Evolutionary conservation across 64 coral and sea anemone species (phyloP), one percentile per base, ranked within the genome.

Genomic region (Pachyseris speciosa): DNA sequence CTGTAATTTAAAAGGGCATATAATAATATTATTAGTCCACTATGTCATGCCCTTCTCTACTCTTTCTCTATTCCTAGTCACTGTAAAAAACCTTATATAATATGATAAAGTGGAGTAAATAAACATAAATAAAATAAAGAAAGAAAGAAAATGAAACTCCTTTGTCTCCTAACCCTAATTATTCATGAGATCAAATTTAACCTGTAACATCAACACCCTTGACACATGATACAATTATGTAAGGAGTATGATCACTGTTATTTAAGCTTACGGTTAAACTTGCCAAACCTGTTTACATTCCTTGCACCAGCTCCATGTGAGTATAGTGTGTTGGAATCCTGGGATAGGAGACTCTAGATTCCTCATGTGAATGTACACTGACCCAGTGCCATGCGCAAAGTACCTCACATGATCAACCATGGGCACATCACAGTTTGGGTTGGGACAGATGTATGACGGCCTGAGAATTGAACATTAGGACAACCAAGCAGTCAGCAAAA

Each of bases 241-340:
- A n/a, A n/a, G n/a, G 15, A 49, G 15, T 49, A 49, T 9, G 45
- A 6, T 9, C 45, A 49, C 7, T 6, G 15, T 58, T 58, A 43
- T 58, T 12, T 69, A 4, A 10, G 73, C 33, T 15, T 24, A 5
- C 0, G 41, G 20, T 6, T 50, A 7, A 55, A 41, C 38, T 17
- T 83, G 37, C 7, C 84, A 41, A 8, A 99, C 96, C 94, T 99
- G 96, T 78, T 95, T 99, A 48, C 97, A 99, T 27, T 95, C 89
- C 34, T 99, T 95, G 26, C 97, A 99, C 97, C 97, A 99, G 72
- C 97, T 99, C 97, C 97, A 99, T 5, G 97, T 99, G 0, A 99
- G 81, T 38, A 99, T 92, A 16, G 90, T 99, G 24, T 92, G 89
- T 28, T 95, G 94, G 50, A 95, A 95, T 45, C 93, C 97, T 68